Percentiles rank a stretch among this genome's conserved stretches.
phyloP scores from a whole-genome alignment of 2,888 invertebrate genomes.

The Empis livida region DNA sequence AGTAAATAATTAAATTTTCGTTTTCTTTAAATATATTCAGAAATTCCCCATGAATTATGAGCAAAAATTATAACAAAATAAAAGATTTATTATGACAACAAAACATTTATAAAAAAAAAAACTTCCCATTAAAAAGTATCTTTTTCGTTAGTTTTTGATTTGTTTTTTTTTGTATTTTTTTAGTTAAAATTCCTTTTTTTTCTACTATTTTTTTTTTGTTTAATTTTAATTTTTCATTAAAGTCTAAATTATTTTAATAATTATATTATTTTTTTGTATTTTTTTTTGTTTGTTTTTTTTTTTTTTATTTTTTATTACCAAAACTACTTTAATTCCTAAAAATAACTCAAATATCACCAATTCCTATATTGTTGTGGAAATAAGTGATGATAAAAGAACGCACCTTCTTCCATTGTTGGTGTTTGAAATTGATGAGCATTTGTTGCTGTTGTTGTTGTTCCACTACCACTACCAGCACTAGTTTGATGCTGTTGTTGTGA shows the following conservation, averaged over 20 bases:
- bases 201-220: slow-evolving; percentile 5
- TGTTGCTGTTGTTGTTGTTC: slow-evolving; percentile 13
- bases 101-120: not conserved
- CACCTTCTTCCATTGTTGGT: slow-evolving; percentile 11
- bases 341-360: slow-evolving; percentile 6
- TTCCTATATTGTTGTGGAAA: slow-evolving; percentile 2
- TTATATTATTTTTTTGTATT: slow-evolving; percentile 9
- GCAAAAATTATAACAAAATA: slow-evolving; percentile 21
- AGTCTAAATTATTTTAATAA: slow-evolving; percentile 8
- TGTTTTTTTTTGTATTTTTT: slow-evolving; percentile 13
- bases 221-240: slow-evolving; percentile 12
- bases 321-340: slow-evolving; percentile 10
- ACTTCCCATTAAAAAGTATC: slow-evolving; percentile 15
- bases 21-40: not conserved
- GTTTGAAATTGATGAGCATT: slow-evolving; percentile 5
- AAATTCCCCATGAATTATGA: not conserved
- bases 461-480: slow-evolving; percentile 18
- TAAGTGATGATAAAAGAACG: slow-evolving; percentile 13
- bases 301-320: slow-evolving; percentile 23
- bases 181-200: slow-evolving; percentile 13
- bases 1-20: not conserved
- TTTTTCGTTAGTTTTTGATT: slow-evolving; percentile 16
- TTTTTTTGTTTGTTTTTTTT: slow-evolving; percentile 16
- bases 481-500: slow-evolving; percentile 2
- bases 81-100: slow-evolving; percentile 9